Conservation (phyloP, 2,113 vertebrate species). For the Amblyornis subalaris region DNA sequence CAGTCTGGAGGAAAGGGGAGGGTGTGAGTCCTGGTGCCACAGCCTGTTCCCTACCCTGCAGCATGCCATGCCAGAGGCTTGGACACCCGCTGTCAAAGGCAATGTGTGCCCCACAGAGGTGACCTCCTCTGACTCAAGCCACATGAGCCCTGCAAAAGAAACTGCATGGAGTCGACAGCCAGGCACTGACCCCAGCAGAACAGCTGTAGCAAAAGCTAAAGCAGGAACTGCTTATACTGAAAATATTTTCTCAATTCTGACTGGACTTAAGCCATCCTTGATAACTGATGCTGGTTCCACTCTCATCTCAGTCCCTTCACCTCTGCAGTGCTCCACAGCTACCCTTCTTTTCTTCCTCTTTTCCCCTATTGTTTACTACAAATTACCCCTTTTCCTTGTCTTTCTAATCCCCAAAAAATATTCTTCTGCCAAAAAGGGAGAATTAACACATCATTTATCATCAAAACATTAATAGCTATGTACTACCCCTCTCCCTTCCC, state of each 20-base stretch:
- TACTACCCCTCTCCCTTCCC: neutral
- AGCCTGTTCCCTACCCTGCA: fast-evolving
- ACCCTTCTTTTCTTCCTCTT: neutral
- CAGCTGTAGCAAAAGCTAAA: neutral
- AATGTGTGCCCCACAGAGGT: too few species aligned
- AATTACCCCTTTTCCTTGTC: neutral
- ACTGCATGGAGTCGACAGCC: neutral
- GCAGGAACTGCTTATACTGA: neutral
- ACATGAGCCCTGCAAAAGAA: neutral
- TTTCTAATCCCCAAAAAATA: neutral
- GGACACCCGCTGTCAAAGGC: neutral
- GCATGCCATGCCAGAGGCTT: fast-evolving
- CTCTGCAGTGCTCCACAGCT: neutral
- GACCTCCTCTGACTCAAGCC: neutral
- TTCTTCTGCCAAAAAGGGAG: neutral
- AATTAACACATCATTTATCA: neutral
- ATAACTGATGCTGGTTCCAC: neutral
- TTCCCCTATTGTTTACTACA: neutral
- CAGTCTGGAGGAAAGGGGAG: neutral
- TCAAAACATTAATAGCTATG: neutral
- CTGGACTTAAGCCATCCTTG: neutral
- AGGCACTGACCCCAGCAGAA: neutral
- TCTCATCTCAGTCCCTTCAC: neutral
- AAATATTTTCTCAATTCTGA: neutral
- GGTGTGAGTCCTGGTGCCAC: neutral